These are phyloP conservation scores for Apistogramma diplotaenia DNA, from an alignment of 2,113 vertebrate genomes.

Conservation along the genomic window DNA sequence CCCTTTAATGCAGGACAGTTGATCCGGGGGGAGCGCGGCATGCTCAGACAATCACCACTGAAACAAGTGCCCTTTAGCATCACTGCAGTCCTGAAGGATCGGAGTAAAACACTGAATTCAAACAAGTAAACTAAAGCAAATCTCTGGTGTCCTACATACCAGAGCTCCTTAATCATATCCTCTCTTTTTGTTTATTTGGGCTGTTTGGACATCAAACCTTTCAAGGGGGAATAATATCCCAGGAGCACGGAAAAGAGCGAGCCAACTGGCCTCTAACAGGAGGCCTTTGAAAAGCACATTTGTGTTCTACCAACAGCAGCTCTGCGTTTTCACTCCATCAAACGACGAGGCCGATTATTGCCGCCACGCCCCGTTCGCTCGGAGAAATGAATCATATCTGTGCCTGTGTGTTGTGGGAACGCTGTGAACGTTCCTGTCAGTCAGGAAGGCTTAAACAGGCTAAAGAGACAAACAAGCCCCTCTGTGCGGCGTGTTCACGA, in stretches of 20 bases:
- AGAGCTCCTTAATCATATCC: slow-evolving; percentile 58
- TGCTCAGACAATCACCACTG: background rate
- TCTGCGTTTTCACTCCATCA: slow-evolving; percentile 48
- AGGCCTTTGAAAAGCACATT: slow-evolving; percentile 54
- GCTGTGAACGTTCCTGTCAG: slow-evolving; percentile 4
- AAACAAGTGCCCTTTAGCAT: background rate
- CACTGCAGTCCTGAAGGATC: background rate
- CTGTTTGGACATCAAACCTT: slow-evolving; percentile 63
- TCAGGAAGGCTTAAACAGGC: slow-evolving; percentile 9
- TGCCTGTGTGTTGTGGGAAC: slow-evolving; percentile 36
- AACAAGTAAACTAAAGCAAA: slow-evolving; percentile 38
- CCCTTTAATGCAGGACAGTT: slow-evolving; percentile 51
- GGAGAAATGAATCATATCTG: slow-evolving; percentile 43
- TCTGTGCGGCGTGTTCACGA: slow-evolving; percentile 6
- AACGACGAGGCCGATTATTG: slow-evolving; percentile 54
- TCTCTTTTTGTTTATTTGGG: slow-evolving; percentile 65
- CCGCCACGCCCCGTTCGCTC: slow-evolving; percentile 18
- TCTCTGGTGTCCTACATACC: slow-evolving; percentile 52
- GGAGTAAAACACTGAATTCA: slow-evolving; percentile 4
- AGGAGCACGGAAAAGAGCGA: slow-evolving; percentile 48
- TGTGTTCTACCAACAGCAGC: slow-evolving; percentile 47
- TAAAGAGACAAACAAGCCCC: slow-evolving; percentile 19
- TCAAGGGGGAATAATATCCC: slow-evolving; percentile 62
- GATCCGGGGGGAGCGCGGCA: slow-evolving; percentile 21
- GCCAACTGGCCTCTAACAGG: slow-evolving; percentile 41